Evolutionary conservation across 1,140 invertebrate genomes (phyloP), one percentile per base, ranked within the genome.

Genomic region (Drosophila sturtevanti): DNA sequence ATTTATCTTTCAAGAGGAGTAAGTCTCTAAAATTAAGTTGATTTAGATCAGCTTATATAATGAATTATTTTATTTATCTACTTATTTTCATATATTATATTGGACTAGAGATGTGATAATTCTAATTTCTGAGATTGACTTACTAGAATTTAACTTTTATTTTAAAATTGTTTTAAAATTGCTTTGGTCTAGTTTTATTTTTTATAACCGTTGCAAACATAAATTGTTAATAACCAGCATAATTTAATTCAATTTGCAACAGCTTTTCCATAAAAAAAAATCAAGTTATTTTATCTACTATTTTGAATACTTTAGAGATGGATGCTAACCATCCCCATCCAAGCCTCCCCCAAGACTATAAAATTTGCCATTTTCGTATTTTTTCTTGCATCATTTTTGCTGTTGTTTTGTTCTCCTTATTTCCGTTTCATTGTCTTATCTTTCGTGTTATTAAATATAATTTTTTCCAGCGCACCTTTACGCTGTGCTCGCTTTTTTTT

Each of bases 391-490:
- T n/a, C 37, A 31, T 58, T 22, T 11, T 6, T 27, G 1, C 55
- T 56, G 21, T 61, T 27, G 12, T 38, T 27, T 65, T 52, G 14
- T 63, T 54, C 68, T 56, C 12, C 12, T 24, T 59, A 22, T 24
- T 16, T 16, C 14, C 27, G 14, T 18, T 18, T 65, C 63, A 81
- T 87, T 86, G 79, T 85, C 79, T 89, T 71, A 89, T 89, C 79
- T 87, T 69, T 66, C 72, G 16, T 68, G 78, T 87, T 86, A 79
- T 86, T 86, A 79, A 89, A 86, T 89, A 89, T 82, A 69, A 72
- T 79, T 82, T 48, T 79, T 70, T 54, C 63, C 55, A 51, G 60
- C 81, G 60, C 79, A 81, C 84, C 82, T 86, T 79, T 67, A 73
- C 51, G 48, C 54, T 64, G 35, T 54, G 56, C 18, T 48, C 9